Evolutionary conservation across 2,888 invertebrate genomes (phyloP).

Genomic region (Lamproptera curius): DNA sequence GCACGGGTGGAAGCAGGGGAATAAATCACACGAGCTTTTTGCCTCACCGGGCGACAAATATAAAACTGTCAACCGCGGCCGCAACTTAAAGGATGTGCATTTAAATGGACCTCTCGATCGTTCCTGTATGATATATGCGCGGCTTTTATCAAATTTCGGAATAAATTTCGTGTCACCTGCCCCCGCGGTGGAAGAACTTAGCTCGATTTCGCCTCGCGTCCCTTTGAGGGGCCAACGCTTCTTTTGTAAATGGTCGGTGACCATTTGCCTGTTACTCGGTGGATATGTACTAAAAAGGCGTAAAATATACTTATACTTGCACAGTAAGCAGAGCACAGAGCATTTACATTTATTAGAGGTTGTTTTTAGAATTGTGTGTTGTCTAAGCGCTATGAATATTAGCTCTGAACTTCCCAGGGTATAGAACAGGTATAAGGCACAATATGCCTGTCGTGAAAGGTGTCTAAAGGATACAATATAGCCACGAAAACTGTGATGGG

Average conservation of each 20-base stretch:
- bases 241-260: conserved; percentile 12
- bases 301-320: too few relatives aligned
- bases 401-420: too few relatives aligned
- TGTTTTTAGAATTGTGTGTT: too few relatives aligned
- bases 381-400: too few relatives aligned
- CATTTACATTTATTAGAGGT: too few relatives aligned
- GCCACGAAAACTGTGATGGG: too few relatives aligned
- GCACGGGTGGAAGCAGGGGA: conserved; percentile 45
- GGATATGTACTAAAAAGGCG: too few relatives aligned
- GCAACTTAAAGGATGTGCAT: conserved; percentile 71
- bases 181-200: conserved; percentile 70
- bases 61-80: conserved; percentile 72
- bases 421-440: too few relatives aligned
- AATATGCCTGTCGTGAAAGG: too few relatives aligned
- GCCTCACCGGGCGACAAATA: conserved; percentile 64
- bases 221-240: conserved; percentile 38
- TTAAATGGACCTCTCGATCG: conserved; percentile 76
- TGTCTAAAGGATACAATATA: too few relatives aligned
- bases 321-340: too few relatives aligned
- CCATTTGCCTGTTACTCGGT: neutral
- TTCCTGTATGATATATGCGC: conserved; percentile 71
- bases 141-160: conserved; percentile 77
- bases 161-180: conserved; percentile 78
- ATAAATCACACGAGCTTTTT: conserved; percentile 64
- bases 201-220: conserved; percentile 33